These are phyloP conservation scores for Sycophaga agraensis DNA, from an alignment of 1,140 invertebrate genomes.

Conservation along the genomic window DNA sequence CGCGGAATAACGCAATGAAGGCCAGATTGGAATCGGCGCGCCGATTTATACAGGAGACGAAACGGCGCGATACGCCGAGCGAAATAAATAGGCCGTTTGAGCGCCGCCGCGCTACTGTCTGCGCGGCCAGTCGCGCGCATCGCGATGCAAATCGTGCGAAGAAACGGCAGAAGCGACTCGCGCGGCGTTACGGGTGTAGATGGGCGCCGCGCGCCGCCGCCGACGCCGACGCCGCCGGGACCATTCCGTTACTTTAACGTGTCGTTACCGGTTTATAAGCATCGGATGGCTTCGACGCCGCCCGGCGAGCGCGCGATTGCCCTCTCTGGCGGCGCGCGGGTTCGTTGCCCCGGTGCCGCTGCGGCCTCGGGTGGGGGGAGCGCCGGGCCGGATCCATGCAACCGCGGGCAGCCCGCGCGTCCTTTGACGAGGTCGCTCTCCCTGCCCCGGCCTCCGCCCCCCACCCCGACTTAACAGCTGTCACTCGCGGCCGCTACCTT, in stretches of 20 bases:
- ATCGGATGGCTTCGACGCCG: slow-evolving; percentile 44
- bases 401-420: too few relatives aligned
- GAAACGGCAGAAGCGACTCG: neutral
- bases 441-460: neutral
- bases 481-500: slow-evolving; percentile 17
- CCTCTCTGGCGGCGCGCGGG: neutral
- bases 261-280: slow-evolving; percentile 55
- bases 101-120: too few relatives aligned
- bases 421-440: slow-evolving; percentile 19
- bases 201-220: neutral
- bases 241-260: slow-evolving; percentile 50
- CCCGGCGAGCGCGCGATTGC: slow-evolving; percentile 17
- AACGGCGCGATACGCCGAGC: neutral
- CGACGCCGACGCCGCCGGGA: neutral
- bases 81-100: slow-evolving; percentile 12
- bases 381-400: too few relatives aligned
- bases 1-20: neutral
- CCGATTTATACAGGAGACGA: neutral
- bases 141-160: neutral
- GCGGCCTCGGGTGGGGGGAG: too few relatives aligned
- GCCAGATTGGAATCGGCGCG: neutral
- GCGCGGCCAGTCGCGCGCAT: neutral
- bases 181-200: neutral
- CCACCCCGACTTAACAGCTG: slow-evolving; percentile 7
- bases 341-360: slow-evolving; percentile 24